Evolutionary conservation across 1,140 invertebrate species (phyloP).

Genomic region (Hyphantria cunea): DNA sequence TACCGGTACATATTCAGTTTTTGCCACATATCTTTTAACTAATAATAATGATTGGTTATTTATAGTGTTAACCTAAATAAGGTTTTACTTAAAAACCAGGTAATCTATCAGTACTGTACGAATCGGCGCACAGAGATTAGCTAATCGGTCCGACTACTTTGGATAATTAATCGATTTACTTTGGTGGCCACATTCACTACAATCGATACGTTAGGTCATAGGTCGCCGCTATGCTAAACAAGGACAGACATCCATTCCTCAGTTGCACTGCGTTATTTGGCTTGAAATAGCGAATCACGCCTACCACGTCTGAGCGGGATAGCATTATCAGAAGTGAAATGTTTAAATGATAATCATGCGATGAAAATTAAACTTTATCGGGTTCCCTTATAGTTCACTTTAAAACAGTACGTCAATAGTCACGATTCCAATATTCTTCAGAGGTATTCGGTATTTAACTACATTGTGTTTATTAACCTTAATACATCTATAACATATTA

Average conservation of each 20-base stretch:
- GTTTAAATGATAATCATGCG: conserved; percentile 54
- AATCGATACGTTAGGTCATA: conserved; percentile 76
- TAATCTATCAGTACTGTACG: conserved; percentile 4
- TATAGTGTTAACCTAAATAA: too few relatives aligned
- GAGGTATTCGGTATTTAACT: conserved; percentile 62
- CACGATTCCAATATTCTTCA: conserved; percentile 68
- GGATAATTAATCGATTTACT: conserved; percentile 59
- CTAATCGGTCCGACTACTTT: conserved; percentile 50
- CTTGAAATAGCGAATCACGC: conserved; percentile 76
- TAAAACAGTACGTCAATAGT: conserved; percentile 40
- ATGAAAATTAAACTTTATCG: conserved; percentile 66
- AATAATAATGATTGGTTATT: too few relatives aligned
- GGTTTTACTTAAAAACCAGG: neutral
- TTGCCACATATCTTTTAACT: too few relatives aligned
- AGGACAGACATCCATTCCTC: conserved; percentile 66
- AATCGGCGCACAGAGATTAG: conserved; percentile 35
- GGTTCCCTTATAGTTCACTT: conserved; percentile 55
- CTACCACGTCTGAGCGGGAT: conserved; percentile 66
- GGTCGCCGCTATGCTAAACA: conserved; percentile 63
- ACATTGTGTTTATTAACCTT: conserved; percentile 66
- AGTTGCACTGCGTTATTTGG: conserved; percentile 60
- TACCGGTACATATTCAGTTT: too few relatives aligned
- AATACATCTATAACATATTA: conserved; percentile 43
- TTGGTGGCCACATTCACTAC: conserved; percentile 67
- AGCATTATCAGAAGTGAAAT: conserved; percentile 72